A percentile compares a stretch with the other conserved stretches of the same genome.
Conservation (phyloP, 1,140 invertebrate genomes). For the Patella vulgata region DNA sequence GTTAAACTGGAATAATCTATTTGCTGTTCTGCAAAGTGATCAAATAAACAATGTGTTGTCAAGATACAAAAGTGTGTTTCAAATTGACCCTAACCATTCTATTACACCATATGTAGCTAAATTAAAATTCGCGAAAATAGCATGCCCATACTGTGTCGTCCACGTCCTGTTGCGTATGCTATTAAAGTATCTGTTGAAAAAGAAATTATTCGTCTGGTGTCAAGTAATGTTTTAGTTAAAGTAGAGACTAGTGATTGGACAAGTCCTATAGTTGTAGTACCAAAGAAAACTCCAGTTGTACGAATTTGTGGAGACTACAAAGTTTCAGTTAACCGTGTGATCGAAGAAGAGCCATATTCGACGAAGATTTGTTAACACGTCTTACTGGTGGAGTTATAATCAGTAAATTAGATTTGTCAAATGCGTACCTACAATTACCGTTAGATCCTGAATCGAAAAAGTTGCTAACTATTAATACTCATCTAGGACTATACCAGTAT, state of each 20-base stretch:
- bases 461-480: slow-evolving; percentile 52
- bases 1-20: no score
- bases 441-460: slow-evolving; percentile 8
- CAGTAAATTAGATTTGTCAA: slow-evolving; percentile 43
- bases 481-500: slow-evolving; percentile 65
- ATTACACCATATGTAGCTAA: not conserved
- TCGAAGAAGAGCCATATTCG: slow-evolving; percentile 40
- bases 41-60: no score
- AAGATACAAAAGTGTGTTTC: no score
- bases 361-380: slow-evolving; percentile 45
- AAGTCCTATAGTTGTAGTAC: slow-evolving; percentile 6
- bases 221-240: not conserved
- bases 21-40: no score
- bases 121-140: slow-evolving; percentile 7
- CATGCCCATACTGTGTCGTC: slow-evolving; percentile 7
- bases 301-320: slow-evolving; percentile 57
- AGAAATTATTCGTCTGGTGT: not conserved
- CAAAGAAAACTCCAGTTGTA: not conserved
- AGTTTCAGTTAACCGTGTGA: slow-evolving; percentile 52
- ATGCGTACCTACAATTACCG: slow-evolving; percentile 46
- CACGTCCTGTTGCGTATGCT: not conserved
- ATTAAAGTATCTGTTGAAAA: not conserved
- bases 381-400: slow-evolving; percentile 49
- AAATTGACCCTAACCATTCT: no score
- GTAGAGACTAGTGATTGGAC: slow-evolving; percentile 6